A percentile compares a stretch with the other conserved stretches of the same genome.
These are phyloP conservation scores for Ecdyonurus torrentis DNA, from an alignment of 2,888 invertebrate species.

Conservation along the genomic window DNA sequence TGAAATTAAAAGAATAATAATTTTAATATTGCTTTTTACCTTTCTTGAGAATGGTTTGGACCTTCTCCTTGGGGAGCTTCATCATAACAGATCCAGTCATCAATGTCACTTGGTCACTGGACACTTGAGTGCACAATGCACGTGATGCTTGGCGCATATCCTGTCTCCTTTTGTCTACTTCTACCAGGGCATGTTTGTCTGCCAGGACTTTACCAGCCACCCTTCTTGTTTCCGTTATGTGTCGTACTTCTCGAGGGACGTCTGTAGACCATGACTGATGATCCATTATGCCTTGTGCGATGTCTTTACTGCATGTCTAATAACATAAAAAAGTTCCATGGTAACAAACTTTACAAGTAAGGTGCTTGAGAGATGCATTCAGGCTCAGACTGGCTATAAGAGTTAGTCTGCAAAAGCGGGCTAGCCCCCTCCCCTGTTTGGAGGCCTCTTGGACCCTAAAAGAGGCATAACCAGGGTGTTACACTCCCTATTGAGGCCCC, in stretches of 20 bases:
- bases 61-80: not conserved
- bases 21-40: not conserved
- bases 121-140: not conserved
- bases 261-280: not conserved
- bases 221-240: not conserved
- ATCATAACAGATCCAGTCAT: constrained; percentile 1
- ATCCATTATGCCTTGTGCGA: no score
- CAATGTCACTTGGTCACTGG: not conserved
- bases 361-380: no score
- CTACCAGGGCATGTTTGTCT: not conserved
- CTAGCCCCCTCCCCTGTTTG: no score
- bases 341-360: no score
- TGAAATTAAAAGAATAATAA: no score
- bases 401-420: no score
- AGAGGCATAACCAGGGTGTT: no score
- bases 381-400: no score
- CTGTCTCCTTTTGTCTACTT: not conserved
- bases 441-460: no score
- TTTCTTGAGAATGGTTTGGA: not conserved
- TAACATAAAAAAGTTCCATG: no score
- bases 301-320: no score
- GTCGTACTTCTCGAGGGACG: not conserved
- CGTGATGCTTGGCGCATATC: not conserved
- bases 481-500: no score
- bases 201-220: not conserved